A percentile compares a stretch with the other conserved stretches of the same genome.
Conservation (phyloP, 1,140 invertebrate genomes). For the Antheraea mylitta region DNA sequence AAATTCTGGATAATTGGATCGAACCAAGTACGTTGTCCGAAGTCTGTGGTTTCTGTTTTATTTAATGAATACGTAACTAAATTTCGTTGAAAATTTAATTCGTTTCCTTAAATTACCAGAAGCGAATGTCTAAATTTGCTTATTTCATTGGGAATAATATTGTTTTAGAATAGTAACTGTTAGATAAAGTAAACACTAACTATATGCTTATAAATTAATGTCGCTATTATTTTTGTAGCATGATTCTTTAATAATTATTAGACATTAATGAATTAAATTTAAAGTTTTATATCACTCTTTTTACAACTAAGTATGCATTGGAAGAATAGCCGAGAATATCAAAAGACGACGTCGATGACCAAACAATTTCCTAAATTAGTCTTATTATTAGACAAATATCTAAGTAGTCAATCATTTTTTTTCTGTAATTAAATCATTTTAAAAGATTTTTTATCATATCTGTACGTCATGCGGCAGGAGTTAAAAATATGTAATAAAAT, state of each 20-base stretch:
- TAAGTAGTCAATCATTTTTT: no score
- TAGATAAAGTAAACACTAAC: not conserved
- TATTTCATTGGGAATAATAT: not conserved
- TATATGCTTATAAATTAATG: not conserved
- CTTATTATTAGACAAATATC: no score
- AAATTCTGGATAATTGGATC: not conserved
- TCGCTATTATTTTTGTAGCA: not conserved
- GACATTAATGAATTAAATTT: no score
- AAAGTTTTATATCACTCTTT: no score
- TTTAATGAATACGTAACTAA: not conserved
- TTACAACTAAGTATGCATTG: no score
- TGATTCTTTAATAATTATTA: no score
- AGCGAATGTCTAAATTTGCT: not conserved
- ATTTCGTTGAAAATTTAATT: not conserved
- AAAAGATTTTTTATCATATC: not conserved
- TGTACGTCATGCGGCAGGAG: not conserved
- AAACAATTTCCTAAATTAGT: no score
- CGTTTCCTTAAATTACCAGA: not conserved
- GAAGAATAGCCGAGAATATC: no score
- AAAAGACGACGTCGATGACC: no score
- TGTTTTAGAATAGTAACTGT: not conserved
- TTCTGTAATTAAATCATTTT: no score
- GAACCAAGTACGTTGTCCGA: not conserved
- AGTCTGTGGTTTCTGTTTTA: not conserved
- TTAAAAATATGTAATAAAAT: constrained; percentile 27